Evolutionary conservation across 2,113 vertebrate species (phyloP).

Genomic region (Carassius carassius): DNA sequence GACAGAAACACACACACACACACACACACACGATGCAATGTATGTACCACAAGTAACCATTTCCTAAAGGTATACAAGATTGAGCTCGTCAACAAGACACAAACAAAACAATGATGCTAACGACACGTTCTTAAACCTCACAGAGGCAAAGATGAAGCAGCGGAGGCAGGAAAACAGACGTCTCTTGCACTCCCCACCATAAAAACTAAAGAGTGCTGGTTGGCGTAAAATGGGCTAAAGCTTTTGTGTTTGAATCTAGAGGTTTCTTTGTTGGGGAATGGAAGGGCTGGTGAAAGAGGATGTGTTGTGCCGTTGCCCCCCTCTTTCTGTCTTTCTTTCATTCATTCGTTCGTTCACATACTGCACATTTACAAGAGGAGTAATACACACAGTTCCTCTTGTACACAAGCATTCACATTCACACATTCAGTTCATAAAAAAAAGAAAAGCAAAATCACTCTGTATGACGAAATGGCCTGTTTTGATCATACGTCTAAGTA

Average conservation of each 20-base stretch:
- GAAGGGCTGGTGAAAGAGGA: conserved; percentile 75
- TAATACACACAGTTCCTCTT: conserved; percentile 47
- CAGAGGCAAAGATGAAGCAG: conserved; percentile 62
- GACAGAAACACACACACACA: conserved; percentile 63
- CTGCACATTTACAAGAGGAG: conserved; percentile 43
- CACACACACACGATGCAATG: conserved; percentile 3
- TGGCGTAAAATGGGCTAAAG: conserved; percentile 65
- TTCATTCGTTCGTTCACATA: not conserved
- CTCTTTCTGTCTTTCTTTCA: conserved; percentile 57
- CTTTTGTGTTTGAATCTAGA: conserved; percentile 71
- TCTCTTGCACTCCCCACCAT: conserved; percentile 10
- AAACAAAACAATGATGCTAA: conserved; percentile 60
- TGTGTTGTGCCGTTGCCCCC: conserved; percentile 76
- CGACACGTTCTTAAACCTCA: conserved; percentile 58
- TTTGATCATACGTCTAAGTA: conserved; percentile 76
- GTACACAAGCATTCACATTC: conserved; percentile 34
- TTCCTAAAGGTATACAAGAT: conserved; percentile 34
- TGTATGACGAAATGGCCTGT: conserved; percentile 74
- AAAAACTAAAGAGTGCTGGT: conserved; percentile 50
- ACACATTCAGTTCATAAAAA: conserved; percentile 54
- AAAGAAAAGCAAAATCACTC: conserved; percentile 60
- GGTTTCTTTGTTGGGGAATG: conserved; percentile 66
- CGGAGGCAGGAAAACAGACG: conserved; percentile 43
- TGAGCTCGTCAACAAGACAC: conserved; percentile 45
- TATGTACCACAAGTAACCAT: conserved; percentile 47